Evolutionary conservation across 2,797 vertebrate species (phyloP), one percentile per base, ranked within the genome.

Genomic region (Alectoris magna): DNA sequence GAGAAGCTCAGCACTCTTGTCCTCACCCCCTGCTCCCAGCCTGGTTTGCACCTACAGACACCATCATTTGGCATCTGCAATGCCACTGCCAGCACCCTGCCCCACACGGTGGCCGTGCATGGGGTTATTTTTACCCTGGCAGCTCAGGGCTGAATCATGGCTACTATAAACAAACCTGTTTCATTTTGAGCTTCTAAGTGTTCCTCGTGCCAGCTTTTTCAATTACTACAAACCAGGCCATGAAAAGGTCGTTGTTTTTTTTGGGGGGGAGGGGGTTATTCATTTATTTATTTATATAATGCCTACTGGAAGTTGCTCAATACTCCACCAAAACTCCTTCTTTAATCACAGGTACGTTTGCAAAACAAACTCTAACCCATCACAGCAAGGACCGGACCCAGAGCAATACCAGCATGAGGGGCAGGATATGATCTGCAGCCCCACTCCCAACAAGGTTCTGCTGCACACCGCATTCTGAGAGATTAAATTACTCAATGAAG

Each of bases 141-240:
- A 77, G 53, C 39, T 41, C 80, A 93, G 76, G 51, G 43, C 46
- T 64, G 77, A 91, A 88, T 80, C 38, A 56, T 5, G 49, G 87
- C 87, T 80, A 82, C 86, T 88, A 49, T 63, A 93, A 96, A 95
- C 69, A 85, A 94, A 70, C 78, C 85, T 78, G 71, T 44, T 94
- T 84, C 24, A 94, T 84, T 94, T 85, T 77, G 24, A 75, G 22
- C 82, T 87, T 77, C 84, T 58, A 75, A 44, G 60, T 48, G 34
- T 14, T 78, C 74, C 31, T 62, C 2, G 5, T 63, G 90, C 81
- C 91, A 93, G 56, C 5, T 88, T 62, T 72, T 76, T 26, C 80
- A 76, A 58, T 71, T 59, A 70, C 63, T 85, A 80, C 69, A 80
- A 89, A 89, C 67, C 5, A 84, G 82, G 88, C 38, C 93, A 83